Evolutionary conservation across 2,113 vertebrate genomes (phyloP), one percentile per base, ranked within the genome.

Genomic region (Laticauda colubrina): DNA sequence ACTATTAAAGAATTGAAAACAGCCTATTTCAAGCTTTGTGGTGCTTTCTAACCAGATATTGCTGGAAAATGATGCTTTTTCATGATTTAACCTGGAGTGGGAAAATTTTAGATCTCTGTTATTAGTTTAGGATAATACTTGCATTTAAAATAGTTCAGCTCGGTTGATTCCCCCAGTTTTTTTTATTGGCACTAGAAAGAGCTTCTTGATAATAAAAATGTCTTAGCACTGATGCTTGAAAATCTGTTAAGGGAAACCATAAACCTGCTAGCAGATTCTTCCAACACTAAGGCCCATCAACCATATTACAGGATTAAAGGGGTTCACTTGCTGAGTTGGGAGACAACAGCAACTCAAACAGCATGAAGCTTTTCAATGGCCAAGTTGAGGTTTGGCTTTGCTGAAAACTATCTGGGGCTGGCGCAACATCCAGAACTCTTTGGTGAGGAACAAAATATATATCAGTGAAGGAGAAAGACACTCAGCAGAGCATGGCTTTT

Each of bases 291-390:
- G 96, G 96, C 96, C 94, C 96, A 93, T 7, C 95, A 81, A 93
- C 94, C 95, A 94, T 96, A 95, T 92, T 96, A 97, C 96, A 97
- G 96, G 96, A 95, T 93, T 96, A 96, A 51, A 15, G 21, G 97
- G 97, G 98, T 98, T 98, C 98, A 97, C 96, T 96, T 96, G 91
- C 96, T 94, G 97, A 97, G 97, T 96, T 97, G 97, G 97, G 97
- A 96, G 96, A 95, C 95, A 96, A 96, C 92, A 93, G 95, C 95
- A 96, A 9, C 48, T 51, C 48, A 51, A 97, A 98, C 98, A 98
- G 8, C 48, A 98, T 98, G 97, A 97, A 95, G 94, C 97, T 97
- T 98, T 98, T 98, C 97, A 98, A 95, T 96, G 96, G 94, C 90
- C 91, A 97, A 96, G 93, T 94, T 96, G 96, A 96, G 97, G 91